phyloP scores from a whole-genome alignment of 1,140 invertebrate genomes.

The Eurosta solidaginis region DNA sequence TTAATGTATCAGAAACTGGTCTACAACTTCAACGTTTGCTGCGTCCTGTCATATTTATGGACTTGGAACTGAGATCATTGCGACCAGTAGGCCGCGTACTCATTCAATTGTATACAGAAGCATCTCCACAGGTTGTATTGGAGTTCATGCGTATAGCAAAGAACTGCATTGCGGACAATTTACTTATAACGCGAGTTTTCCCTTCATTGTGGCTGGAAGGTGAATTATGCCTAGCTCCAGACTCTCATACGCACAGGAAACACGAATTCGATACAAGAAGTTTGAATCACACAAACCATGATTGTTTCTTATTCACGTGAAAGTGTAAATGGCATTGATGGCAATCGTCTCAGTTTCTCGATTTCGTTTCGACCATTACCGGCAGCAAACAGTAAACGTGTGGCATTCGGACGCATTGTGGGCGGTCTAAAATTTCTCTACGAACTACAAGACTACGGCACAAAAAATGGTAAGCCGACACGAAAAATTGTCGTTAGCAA shows the following conservation, averaged over 20 bases:
- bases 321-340: background rate
- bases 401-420: constrained; percentile 46
- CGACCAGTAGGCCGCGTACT: background rate
- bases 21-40: constrained; percentile 34
- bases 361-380: constrained; percentile 49
- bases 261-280: no score
- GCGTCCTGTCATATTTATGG: constrained; percentile 44
- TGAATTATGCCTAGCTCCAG: no score
- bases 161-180: constrained; percentile 34
- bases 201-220: no score
- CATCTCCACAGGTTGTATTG: no score
- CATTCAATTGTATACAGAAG: constrained; percentile 6
- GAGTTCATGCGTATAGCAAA: no score
- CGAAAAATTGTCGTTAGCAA: constrained; percentile 39
- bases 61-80: constrained; percentile 31
- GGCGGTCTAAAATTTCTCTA: constrained; percentile 41
- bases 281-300: no score
- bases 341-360: constrained; percentile 34
- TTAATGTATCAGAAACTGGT: background rate
- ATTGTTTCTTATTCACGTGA: constrained; percentile 2
- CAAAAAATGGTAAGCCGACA: constrained; percentile 43
- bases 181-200: constrained; percentile 38
- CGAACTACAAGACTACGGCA: constrained; percentile 42
- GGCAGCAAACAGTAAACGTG: constrained; percentile 35
- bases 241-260: no score